Base-by-base conservation (phyloP, 64 coral and sea anemone genomes). In the Pocillopora damicornis region DNA sequence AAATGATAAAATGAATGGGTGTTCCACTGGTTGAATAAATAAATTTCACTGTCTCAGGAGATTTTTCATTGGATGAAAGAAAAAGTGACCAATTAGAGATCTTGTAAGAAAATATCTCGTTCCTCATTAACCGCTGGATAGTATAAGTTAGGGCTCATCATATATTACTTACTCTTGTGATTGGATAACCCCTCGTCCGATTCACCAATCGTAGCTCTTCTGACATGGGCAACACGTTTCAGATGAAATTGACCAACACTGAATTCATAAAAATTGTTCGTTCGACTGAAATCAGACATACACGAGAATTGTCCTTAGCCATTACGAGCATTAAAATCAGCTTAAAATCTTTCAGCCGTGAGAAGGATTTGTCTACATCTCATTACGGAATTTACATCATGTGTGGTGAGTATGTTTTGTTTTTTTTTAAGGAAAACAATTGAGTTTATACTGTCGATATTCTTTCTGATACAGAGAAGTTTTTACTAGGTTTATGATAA, bases 391-490 rank as follows among this genome's bases (percentile, higher is more conserved):
- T 73, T 51, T 14, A 58, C 81, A 42, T 73, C 20, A 85, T 85
- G 81, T 85, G 81, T 57, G 81, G 81, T 85, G 72, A 85, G 81
- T 57, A 23, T 8, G 5, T 77, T 18, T 77, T 58, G 30, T 30
- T 30, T 77, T 11, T 9, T 57, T 11, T 13, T 4, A 37, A 3
- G n/a, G 7, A 51, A 51, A 51, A 51, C 42, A 51, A 51, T 51
- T 51, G 42, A 51, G 42, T 51, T 51, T 4, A 2, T 51, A 51
- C 7, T 51, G 42, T 51, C 3, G 42, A 51, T 51, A 51, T 63
- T 1, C 11, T 71, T 71, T n/a, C 67, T 71, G 42, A 51, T 51
- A 51, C 42, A 71, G 25, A n/a, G 11, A 23, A 7, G 60, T 77
- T 9, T 26, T 20, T 25, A 34, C 59, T 13, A 5, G 9, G 20